These are phyloP conservation scores for Dendrolimus punctatus DNA, from an alignment of 1,140 invertebrate species.

Conservation along the genomic window DNA sequence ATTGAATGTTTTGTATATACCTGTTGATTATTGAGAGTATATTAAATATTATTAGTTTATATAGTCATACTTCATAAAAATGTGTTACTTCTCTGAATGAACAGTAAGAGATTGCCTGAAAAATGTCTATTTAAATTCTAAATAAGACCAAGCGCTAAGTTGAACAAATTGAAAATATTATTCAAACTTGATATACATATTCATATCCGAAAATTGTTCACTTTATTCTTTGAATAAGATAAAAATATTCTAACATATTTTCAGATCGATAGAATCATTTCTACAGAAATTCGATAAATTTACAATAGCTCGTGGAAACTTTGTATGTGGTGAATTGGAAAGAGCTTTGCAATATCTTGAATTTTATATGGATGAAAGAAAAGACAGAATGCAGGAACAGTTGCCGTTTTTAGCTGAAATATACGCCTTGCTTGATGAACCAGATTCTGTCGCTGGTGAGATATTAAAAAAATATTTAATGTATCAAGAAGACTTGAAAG, in stretches of 20 bases:
- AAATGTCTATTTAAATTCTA: too few relatives aligned
- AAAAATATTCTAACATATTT: slow-evolving; percentile 10
- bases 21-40: neutral
- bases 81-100: too few relatives aligned
- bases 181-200: too few relatives aligned
- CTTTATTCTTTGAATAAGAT: too few relatives aligned
- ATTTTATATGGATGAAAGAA: slow-evolving; percentile 76
- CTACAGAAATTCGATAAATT: slow-evolving; percentile 76
- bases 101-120: too few relatives aligned
- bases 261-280: slow-evolving; percentile 70
- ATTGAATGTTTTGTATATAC: neutral
- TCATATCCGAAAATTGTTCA: too few relatives aligned
- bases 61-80: too few relatives aligned
- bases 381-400: slow-evolving; percentile 74
- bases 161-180: too few relatives aligned
- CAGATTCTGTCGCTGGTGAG: slow-evolving; percentile 81
- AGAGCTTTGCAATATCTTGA: slow-evolving; percentile 83
- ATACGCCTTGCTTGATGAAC: slow-evolving; percentile 83
- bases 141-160: too few relatives aligned
- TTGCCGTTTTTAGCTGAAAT: slow-evolving; percentile 79
- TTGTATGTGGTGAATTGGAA: slow-evolving; percentile 81
- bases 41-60: slow-evolving; percentile 9
- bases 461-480: too few relatives aligned
- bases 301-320: slow-evolving; percentile 79
- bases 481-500: too few relatives aligned